Conservation (phyloP, 2,888 invertebrate genomes). For the Drosophila cyrtoloma region DNA sequence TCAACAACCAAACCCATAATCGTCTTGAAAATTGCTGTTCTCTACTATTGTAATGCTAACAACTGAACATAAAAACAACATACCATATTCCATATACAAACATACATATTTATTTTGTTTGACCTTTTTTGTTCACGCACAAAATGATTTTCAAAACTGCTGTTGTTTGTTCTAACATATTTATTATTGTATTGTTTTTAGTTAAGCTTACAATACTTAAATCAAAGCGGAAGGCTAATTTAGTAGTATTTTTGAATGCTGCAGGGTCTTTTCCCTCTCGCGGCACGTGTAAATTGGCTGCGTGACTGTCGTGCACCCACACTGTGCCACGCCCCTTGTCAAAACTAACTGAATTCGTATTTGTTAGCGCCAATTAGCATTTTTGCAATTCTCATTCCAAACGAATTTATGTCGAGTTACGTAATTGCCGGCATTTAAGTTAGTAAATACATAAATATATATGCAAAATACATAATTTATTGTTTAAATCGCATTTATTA, state of each 20-base stretch:
- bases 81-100: conserved; percentile 10
- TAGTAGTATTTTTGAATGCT: conserved; percentile 48
- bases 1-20: not conserved
- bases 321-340: conserved; percentile 3
- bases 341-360: conserved; percentile 2
- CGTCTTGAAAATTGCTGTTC: not conserved
- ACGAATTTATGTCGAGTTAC: conserved; percentile 40
- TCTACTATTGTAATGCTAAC: not conserved
- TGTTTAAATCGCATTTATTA: conserved; percentile 4
- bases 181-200: conserved; percentile 23
- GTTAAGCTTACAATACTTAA: conserved; percentile 52
- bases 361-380: conserved; percentile 52
- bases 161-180: not conserved
- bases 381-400: conserved; percentile 44
- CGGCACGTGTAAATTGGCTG: conserved; percentile 68
- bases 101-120: conserved; percentile 50
- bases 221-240: conserved; percentile 70
- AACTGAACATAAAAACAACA: conserved; percentile 27
- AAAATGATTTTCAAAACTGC: conserved; percentile 23
- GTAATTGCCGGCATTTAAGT: conserved; percentile 66
- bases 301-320: conserved; percentile 57
- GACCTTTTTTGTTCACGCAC: conserved; percentile 76
- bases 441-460: conserved; percentile 8
- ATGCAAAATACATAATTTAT: conserved; percentile 17
- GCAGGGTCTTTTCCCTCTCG: conserved; percentile 9